Evolutionary conservation across 2,888 invertebrate species (phyloP).

Genomic region (Steinernema hermaphroditum): DNA sequence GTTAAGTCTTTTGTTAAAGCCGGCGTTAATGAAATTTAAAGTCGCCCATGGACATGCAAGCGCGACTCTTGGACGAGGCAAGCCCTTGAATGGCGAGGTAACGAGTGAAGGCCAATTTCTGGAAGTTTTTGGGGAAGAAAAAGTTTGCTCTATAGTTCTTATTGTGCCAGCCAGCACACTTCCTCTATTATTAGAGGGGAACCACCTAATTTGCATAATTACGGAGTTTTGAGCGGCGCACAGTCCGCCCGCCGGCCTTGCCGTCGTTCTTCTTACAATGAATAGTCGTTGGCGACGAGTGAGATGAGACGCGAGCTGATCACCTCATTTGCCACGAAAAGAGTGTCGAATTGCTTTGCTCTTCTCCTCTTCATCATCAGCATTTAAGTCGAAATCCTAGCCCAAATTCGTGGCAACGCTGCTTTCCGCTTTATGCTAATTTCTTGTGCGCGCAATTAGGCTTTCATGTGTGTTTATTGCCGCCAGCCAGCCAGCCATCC

Average conservation of each 20-base stretch:
- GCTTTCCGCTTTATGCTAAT: conserved; percentile 18
- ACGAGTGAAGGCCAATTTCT: conserved; percentile 6
- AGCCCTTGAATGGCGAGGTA: conserved; percentile 4
- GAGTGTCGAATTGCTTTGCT: conserved; percentile 22
- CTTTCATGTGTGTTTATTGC: conserved; percentile 23
- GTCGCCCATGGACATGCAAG: conserved; percentile 18
- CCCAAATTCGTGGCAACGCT: neutral
- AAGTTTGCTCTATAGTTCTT: conserved; percentile 6
- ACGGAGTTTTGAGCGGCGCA: conserved; percentile 19
- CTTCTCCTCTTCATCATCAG: neutral
- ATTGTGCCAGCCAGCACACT: conserved; percentile 5
- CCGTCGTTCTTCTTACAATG: neutral
- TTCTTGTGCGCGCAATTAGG: conserved; percentile 13
- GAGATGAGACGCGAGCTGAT: conserved; percentile 22
- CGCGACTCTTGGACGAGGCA: neutral
- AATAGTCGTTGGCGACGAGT: conserved; percentile 13
- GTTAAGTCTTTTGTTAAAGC: conserved; percentile 24
- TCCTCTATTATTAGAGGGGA: conserved; percentile 21
- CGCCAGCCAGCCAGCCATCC: neutral
- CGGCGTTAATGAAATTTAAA: conserved; percentile 30
- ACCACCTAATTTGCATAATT: conserved; percentile 29
- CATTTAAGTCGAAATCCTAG: neutral
- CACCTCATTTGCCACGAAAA: conserved; percentile 3
- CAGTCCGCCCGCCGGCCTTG: neutral
- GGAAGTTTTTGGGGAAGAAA: neutral